phyloP scores from a whole-genome alignment of 2,888 invertebrate genomes.

The Ormyrus pomaceus region DNA sequence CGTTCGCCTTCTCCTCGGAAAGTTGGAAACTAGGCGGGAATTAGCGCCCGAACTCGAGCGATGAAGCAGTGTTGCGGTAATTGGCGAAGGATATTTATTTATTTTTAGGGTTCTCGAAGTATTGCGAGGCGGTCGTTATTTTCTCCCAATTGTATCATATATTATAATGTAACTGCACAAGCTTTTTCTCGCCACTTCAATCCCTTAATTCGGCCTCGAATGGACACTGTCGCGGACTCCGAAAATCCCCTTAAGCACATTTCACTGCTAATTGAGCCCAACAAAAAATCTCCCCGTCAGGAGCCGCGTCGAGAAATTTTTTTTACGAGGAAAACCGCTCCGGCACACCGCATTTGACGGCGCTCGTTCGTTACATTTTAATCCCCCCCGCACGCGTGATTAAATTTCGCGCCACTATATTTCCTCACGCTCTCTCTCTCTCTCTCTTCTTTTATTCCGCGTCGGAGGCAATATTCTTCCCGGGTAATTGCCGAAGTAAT shows the following conservation, averaged over 20 bases:
- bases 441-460: slow-evolving; percentile 14
- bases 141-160: too few relatives aligned
- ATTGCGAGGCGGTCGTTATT: too few relatives aligned
- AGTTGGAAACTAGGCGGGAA: too few relatives aligned
- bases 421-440: not conserved
- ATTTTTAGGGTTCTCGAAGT: too few relatives aligned
- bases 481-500: slow-evolving; percentile 68
- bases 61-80: not conserved
- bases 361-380: slow-evolving; percentile 46
- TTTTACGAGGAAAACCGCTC: slow-evolving; percentile 17
- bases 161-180: too few relatives aligned
- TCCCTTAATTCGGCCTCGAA: too few relatives aligned
- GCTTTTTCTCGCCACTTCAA: too few relatives aligned
- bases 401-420: slow-evolving; percentile 43
- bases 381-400: slow-evolving; percentile 41
- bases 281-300: slow-evolving; percentile 21
- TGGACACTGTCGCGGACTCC: too few relatives aligned
- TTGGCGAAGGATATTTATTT: too few relatives aligned
- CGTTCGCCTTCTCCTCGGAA: not conserved
- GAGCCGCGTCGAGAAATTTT: not conserved
- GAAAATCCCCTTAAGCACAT: too few relatives aligned
- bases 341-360: not conserved
- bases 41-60: too few relatives aligned
- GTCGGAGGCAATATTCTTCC: slow-evolving; percentile 42
- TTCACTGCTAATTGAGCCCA: slow-evolving; percentile 3